Evolutionary conservation across 2,797 vertebrate genomes (phyloP), one percentile per base, ranked within the genome.

Genomic region (Enteromius afrohamiltoni): DNA sequence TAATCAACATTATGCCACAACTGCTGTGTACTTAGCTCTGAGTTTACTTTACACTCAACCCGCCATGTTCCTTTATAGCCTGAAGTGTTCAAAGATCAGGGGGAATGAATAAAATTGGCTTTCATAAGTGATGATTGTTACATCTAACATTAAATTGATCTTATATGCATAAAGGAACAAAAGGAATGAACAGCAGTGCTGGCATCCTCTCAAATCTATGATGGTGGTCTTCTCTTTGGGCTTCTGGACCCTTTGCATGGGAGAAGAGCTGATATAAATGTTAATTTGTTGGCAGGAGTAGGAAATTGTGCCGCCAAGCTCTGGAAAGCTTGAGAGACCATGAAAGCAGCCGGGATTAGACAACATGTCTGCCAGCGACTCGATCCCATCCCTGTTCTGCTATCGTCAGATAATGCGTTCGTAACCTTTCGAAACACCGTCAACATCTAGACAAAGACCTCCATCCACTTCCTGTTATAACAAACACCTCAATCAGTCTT

Each of bases 261-360:
- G 31, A 51, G 60, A 51, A 53, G 58, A 79, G 83, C 40, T 51
- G 64, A 77, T 77, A 75, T 29, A 58, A 76, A 70, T 77, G 74
- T 75, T 81, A 70, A 85, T 77, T 81, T 69, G 42, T 40, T 71
- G 84, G 84, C 69, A 75, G 37, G 83, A 34, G 14, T 6, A 34
- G 23, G 62, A 55, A 70, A 58, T 2, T 5, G 8, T 34, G 11
- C 31, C 11, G 49, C 79, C 78, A 81, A 76, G 40, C 60, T 55
- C 13, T 64, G 49, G 19, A 55, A 76, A 60, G 69, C 77, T 55
- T 42, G 9, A 68, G 70, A 68, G 62, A 67, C 58, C 53, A 45
- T 80, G 14, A 58, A 75, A 75, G 70, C 42, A 69, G 53, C 51
- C 65, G 47, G 67, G 37, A 78, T 84, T 80, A 81, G 55, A 70